Percentiles rank a stretch among this genome's conserved stretches.
Evolutionary conservation across 1,140 invertebrate species (phyloP).

Genomic region (Gonioctena quinquepunctata): DNA sequence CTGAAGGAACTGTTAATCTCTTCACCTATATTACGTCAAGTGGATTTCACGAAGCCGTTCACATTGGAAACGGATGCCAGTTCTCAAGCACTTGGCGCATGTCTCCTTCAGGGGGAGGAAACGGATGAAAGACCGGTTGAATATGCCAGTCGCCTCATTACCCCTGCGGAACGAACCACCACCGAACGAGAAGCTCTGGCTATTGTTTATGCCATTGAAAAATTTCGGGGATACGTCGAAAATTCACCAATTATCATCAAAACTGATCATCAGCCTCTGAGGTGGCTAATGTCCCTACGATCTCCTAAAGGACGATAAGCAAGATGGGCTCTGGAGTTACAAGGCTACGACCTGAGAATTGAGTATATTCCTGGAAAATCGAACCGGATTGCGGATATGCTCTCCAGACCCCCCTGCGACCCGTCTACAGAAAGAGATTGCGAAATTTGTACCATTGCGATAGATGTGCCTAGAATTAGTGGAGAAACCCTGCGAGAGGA

Average conservation of each 20-base stretch:
- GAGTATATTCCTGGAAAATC: conserved; percentile 25
- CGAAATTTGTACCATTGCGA: too few relatives aligned
- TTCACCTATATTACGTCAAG: conserved; percentile 19
- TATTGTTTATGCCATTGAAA: conserved; percentile 50
- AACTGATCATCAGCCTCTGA: conserved; percentile 60
- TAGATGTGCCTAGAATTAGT: too few relatives aligned
- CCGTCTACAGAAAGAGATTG: too few relatives aligned
- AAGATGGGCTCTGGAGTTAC: conserved; percentile 53
- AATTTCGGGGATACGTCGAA: conserved; percentile 35
- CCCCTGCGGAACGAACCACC: conserved; percentile 39
- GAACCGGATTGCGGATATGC: conserved; percentile 23
- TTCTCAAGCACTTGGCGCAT: conserved; percentile 50
- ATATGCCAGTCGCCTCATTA: conserved; percentile 50
- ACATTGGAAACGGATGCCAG: conserved; percentile 27
- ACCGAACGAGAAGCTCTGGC: conserved; percentile 55
- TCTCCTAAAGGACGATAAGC: conserved; percentile 53
- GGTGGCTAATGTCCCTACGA: conserved; percentile 57
- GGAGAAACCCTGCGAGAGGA: too few relatives aligned
- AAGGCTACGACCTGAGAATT: conserved; percentile 23
- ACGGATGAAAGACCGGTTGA: conserved; percentile 43
- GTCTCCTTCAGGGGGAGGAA: conserved; percentile 48
- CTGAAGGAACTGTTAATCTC: conserved; percentile 30
- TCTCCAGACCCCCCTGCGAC: conserved; percentile 18
- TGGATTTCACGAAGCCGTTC: background rate
- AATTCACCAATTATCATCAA: conserved; percentile 45